These are phyloP conservation scores for Callospermophilus lateralis DNA, from an alignment of 2,113 vertebrate genomes.

Conservation along the genomic window DNA sequence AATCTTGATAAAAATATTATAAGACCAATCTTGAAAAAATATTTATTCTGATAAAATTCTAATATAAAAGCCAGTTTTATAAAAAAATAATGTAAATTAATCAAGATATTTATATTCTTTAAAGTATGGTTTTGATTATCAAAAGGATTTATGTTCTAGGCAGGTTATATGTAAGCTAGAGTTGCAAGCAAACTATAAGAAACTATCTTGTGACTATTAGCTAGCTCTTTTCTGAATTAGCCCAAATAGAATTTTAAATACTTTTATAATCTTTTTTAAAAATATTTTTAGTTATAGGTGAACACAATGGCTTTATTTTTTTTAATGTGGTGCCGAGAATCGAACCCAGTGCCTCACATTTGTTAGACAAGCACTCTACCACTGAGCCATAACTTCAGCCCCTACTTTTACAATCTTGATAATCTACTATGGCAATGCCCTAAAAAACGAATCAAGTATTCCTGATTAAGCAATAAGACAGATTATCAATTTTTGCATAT, in stretches of 20 bases:
- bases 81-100: constrained; percentile 26
- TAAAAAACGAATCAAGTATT: constrained; percentile 40
- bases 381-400: too few species aligned
- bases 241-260: background rate
- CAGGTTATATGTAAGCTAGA: background rate
- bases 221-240: constrained; percentile 30
- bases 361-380: too few species aligned
- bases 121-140: background rate
- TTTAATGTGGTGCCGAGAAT: too few species aligned
- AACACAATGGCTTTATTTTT: too few species aligned
- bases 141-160: background rate
- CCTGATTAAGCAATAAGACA: constrained; percentile 41
- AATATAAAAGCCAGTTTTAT: constrained; percentile 56
- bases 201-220: background rate
- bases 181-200: background rate
- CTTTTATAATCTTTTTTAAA: background rate
- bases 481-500: background rate
- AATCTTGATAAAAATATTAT: background rate
- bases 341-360: too few species aligned
- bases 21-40: constrained; percentile 1
- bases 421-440: background rate
- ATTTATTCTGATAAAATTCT: background rate
- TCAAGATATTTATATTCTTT: background rate
- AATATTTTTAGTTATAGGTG: too few species aligned
- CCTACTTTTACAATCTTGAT: constrained; percentile 21